Base-by-base conservation (phyloP, 2,888 invertebrate species). In the Escarpia spicata region DNA sequence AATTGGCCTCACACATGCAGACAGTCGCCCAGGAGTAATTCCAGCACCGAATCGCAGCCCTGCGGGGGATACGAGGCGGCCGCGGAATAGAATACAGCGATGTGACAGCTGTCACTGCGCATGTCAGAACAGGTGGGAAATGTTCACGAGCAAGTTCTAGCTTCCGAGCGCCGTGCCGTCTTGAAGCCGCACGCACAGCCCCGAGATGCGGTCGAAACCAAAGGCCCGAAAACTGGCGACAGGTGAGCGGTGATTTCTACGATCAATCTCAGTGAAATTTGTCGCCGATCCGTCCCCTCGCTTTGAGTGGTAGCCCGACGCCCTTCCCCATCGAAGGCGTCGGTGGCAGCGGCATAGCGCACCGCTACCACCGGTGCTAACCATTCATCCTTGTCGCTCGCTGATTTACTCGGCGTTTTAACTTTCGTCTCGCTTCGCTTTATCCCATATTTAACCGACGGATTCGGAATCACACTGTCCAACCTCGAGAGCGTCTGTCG, bases 91-190 rank as follows among this genome's bases (percentile, higher is more conserved):
- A 75, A 19, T 75, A 75, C 75, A 19, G 75, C 75, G 75, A 75
- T 75, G 75, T 75, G 75, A 75, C 75, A 75, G 75, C 75, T 75
- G 75, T 75, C 75, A 75, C 3, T 75, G 75, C 75, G 75, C 75
- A 75, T 75, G 75, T 75, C 75, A 75, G 75, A 75, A 75, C 75
- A 75, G 75, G 75, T 75, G 75, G 75, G n/a, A 75, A 75, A 75
- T 75, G 75, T 75, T 75, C 75, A 19, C 75, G n/a, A 75, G 75
- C 75, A 75, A 75, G 75, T 75, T 75, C 19, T 75, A 75, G 75
- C 75, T 75, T 75, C 75, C 75, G 26, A 75, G n/a, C 75, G 26
- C 75, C 75, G 75, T 26, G 75, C 75, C 75, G 75, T 75, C 75
- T 75, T 75, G 75, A 75, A 75, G 75, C 19, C 26, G 75, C 75